These are phyloP conservation scores for Pagetopsis macropterus DNA, from an alignment of 2,797 vertebrate species.

Conservation along the genomic window DNA sequence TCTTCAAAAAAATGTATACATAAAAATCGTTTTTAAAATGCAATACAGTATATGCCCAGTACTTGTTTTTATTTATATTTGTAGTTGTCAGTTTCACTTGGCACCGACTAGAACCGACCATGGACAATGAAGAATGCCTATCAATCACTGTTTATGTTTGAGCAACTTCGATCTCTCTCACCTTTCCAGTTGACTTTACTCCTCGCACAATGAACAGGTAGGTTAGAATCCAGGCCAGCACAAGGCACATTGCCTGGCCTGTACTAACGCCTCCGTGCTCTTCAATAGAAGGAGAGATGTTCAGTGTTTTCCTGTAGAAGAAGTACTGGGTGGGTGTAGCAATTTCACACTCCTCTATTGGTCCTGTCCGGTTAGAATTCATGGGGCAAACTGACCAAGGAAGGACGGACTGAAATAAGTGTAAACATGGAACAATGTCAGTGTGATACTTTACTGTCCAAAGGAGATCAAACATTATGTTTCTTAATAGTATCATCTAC, in stretches of 20 bases:
- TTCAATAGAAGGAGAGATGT: conserved; percentile 89
- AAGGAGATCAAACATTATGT: neutral
- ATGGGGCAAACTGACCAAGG: conserved; percentile 91
- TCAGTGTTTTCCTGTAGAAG: conserved; percentile 93
- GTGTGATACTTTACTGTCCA: neutral
- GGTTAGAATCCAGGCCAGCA: conserved; percentile 90
- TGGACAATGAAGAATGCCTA: neutral
- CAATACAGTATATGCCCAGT: too few relatives aligned
- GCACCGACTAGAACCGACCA: neutral
- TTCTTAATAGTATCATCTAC: neutral
- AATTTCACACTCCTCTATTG: conserved; percentile 87
- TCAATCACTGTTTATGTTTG: neutral
- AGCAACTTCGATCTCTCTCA: conserved; percentile 50
- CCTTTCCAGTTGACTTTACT: conserved; percentile 92
- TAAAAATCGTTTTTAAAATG: neutral
- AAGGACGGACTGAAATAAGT: conserved; percentile 84
- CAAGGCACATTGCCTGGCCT: conserved; percentile 88
- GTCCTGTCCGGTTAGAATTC: conserved; percentile 85
- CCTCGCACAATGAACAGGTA: conserved; percentile 91
- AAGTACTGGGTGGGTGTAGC: conserved; percentile 92
- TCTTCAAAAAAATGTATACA: neutral
- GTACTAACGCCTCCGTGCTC: conserved; percentile 85
- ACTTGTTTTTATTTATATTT: too few relatives aligned
- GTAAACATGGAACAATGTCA: conserved; percentile 13
- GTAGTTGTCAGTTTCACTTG: neutral